Percentiles rank a stretch among this genome's conserved stretches.
These are phyloP conservation scores for Fopius arisanus DNA, from an alignment of 1,140 invertebrate genomes.

Conservation along the genomic window DNA sequence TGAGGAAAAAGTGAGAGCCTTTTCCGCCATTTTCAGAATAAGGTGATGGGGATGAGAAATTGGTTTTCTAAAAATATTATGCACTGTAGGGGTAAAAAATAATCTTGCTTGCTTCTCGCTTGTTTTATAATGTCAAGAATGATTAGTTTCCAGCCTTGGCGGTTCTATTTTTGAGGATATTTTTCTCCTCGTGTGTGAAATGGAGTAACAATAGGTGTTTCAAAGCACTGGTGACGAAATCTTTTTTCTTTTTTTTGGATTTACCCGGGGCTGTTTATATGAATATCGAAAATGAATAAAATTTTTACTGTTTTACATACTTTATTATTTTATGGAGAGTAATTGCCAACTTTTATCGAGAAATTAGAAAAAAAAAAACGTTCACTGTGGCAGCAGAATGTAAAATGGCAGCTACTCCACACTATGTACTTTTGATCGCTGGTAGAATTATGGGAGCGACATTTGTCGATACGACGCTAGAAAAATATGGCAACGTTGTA, in stretches of 20 bases:
- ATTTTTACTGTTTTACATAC: not conserved
- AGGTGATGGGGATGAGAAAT: too few species aligned
- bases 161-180: not conserved
- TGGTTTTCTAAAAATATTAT: too few species aligned
- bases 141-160: too few species aligned
- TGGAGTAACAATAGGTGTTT: not conserved
- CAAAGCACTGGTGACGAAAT: not conserved
- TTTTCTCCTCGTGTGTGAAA: not conserved
- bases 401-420: not conserved
- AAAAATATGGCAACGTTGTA: not conserved
- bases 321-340: not conserved
- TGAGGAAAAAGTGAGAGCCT: too few species aligned
- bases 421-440: too few species aligned
- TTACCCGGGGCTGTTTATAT: too few species aligned
- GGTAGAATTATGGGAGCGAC: not conserved
- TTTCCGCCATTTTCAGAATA: too few species aligned
- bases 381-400: not conserved
- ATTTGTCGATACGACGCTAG: not conserved
- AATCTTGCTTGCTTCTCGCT: too few species aligned
- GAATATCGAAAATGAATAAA: too few species aligned
- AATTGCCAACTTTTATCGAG: not conserved
- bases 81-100: too few species aligned
- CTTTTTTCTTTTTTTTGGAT: not conserved
- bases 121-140: too few species aligned
- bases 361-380: not conserved